These are phyloP conservation scores for Acanthosepion lycidas DNA, from an alignment of 2,888 invertebrate species.

Conservation along the genomic window DNA sequence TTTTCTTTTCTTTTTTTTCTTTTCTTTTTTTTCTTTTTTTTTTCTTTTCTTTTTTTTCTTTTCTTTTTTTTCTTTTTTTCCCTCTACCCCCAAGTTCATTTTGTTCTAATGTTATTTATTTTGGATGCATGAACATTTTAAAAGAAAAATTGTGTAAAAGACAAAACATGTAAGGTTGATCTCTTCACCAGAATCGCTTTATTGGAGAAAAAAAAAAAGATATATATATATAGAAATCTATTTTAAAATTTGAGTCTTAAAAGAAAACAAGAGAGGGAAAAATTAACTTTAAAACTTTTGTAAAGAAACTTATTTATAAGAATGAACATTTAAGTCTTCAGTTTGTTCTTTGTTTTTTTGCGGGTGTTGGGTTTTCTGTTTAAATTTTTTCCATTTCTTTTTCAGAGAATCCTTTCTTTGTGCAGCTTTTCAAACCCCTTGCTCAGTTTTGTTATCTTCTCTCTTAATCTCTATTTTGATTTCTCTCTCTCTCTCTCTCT, in stretches of 20 bases:
- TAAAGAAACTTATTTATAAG: conserved; percentile 45
- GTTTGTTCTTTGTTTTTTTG: not conserved
- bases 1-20: not conserved
- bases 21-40: not conserved
- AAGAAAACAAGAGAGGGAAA: conserved; percentile 33
- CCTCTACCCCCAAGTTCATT: not conserved
- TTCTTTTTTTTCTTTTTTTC: not conserved
- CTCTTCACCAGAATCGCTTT: conserved; percentile 45
- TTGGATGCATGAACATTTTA: conserved; percentile 41
- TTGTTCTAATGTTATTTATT: conserved; percentile 43
- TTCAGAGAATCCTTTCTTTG: not conserved
- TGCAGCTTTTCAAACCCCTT: not conserved
- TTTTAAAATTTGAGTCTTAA: conserved; percentile 12
- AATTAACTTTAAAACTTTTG: conserved; percentile 16
- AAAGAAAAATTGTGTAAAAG: conserved; percentile 35
- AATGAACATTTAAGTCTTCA: conserved; percentile 43
- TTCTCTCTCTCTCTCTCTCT: not conserved
- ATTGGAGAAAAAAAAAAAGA: not conserved
- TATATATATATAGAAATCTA: conserved; percentile 35
- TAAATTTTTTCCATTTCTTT: not conserved
- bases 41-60: not conserved
- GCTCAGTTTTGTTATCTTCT: not conserved
- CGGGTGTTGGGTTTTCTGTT: conserved; percentile 24
- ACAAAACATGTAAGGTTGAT: conserved; percentile 37
- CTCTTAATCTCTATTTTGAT: not conserved